Percentiles rank a stretch among this genome's conserved stretches.
phyloP scores from a whole-genome alignment of 2,113 vertebrate genomes.

The Myiozetetes cayanensis region DNA sequence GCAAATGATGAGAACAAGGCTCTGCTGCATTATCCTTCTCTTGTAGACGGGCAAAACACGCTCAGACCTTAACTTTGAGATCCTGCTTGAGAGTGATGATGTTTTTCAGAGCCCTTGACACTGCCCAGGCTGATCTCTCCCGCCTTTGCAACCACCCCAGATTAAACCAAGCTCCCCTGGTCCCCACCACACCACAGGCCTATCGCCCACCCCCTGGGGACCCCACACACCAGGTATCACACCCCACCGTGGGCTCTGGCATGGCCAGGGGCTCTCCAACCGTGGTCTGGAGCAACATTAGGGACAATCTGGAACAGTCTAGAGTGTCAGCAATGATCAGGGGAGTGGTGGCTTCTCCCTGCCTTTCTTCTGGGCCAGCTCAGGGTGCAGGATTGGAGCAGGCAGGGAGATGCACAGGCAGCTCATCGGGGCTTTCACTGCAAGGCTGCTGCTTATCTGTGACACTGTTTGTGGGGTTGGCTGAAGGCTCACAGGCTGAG shows the following conservation, averaged over 20 bases:
- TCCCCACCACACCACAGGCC: background rate
- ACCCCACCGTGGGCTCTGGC: background rate
- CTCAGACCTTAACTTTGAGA: background rate
- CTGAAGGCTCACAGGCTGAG: constrained; percentile 10
- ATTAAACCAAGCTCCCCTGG: background rate
- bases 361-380: background rate
- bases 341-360: background rate
- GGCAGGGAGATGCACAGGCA: background rate
- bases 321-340: background rate
- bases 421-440: background rate
- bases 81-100: background rate
- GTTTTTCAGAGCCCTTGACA: background rate
- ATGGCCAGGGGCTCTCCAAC: background rate
- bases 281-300: background rate
- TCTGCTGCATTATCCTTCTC: background rate
- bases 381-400: background rate
- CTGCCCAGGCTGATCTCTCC: background rate
- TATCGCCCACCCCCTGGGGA: background rate
- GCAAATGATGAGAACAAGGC: background rate
- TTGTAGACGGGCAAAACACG: background rate
- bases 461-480: background rate
- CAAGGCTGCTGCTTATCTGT: background rate
- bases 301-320: background rate
- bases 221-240: fast-evolving
- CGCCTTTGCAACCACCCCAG: background rate